Evolutionary conservation across 2,113 vertebrate genomes (phyloP).

Genomic region (Electrona antarctica): DNA sequence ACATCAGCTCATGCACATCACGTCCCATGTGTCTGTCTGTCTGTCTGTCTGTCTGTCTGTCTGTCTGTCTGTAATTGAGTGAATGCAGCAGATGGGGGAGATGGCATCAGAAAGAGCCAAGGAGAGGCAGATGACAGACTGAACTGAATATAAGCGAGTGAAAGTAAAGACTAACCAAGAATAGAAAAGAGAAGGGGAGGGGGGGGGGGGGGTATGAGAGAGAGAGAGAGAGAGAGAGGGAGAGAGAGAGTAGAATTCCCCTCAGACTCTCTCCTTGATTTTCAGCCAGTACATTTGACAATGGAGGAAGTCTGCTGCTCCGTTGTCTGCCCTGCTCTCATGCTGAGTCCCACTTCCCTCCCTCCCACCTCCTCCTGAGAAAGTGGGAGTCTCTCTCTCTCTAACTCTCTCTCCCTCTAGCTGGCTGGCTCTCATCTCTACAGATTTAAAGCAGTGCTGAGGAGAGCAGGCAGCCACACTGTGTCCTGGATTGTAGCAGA

Average conservation of each 20-base stretch:
- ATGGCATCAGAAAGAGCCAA: neutral
- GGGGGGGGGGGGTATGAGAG: neutral
- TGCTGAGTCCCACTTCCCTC: conserved; percentile 31
- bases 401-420: conserved; percentile 51
- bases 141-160: neutral
- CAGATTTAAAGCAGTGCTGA: conserved; percentile 67
- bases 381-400: conserved; percentile 63
- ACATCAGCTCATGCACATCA: too few species aligned
- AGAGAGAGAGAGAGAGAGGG: conserved; percentile 7
- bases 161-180: neutral
- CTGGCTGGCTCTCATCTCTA: conserved; percentile 34
- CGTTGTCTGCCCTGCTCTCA: conserved; percentile 12
- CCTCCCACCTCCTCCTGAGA: conserved; percentile 45
- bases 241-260: conserved; percentile 28
- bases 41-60: neutral
- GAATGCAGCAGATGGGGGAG: conserved; percentile 1
- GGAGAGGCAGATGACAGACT: neutral
- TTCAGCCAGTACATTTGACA: conserved; percentile 69
- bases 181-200: conserved; percentile 7
- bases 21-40: neutral
- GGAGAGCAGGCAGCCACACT: conserved; percentile 64
- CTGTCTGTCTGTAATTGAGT: neutral
- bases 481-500: conserved; percentile 72
- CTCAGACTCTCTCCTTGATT: conserved; percentile 62
- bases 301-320: conserved; percentile 64